Evolutionary conservation across 2,113 vertebrate genomes (phyloP), one percentile per base, ranked within the genome.

Genomic region (Romanogobio albipinnatus): DNA sequence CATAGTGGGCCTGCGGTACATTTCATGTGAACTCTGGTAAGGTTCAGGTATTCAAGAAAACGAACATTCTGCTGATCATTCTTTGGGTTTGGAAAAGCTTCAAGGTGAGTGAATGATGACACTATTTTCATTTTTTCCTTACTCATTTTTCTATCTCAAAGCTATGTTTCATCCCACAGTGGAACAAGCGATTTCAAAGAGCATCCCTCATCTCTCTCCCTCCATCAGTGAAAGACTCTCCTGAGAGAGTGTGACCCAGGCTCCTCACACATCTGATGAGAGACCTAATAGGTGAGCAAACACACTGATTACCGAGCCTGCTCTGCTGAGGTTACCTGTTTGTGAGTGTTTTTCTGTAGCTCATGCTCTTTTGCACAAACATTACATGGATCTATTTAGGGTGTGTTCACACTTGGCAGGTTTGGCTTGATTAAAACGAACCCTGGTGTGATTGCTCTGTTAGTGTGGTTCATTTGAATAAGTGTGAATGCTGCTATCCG

Each of bases 281-380:
- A 79, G 39, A 88, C 49, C 88, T 94, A 94, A 94, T 94, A 90
- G 93, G 87, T 92, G 89, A 91, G 93, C 92, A 95, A 94, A 94
- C 93, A 95, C 33, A 43, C 86, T 91, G 89, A 93, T 93, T 93
- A 92, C 91, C 85, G 80, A 84, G 71, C 88, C 90, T 89, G 89
- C 90, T 91, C 90, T 90, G 87, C 90, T 87, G 74, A 87, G 73
- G 87, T 86, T 87, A 83, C 74, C 49, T 86, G 74, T 75, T 85
- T 76, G 61, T 43, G 86, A 90, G 86, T 82, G 58, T 24, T 73
- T 73, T 77, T 83, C 24, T 83, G 26, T 78, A 26, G 26, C 64
- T 9, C 82, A 45, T 64, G 39, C 47, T 75, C 43, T 24, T 59
- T 82, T 53, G 81, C 33, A 9, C 33, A 61, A 43, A 53, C 58